Percentiles rank a stretch among this genome's conserved stretches.
phyloP scores from a whole-genome alignment of 2,797 vertebrate species.

The Pantherophis alleghaniensis region DNA sequence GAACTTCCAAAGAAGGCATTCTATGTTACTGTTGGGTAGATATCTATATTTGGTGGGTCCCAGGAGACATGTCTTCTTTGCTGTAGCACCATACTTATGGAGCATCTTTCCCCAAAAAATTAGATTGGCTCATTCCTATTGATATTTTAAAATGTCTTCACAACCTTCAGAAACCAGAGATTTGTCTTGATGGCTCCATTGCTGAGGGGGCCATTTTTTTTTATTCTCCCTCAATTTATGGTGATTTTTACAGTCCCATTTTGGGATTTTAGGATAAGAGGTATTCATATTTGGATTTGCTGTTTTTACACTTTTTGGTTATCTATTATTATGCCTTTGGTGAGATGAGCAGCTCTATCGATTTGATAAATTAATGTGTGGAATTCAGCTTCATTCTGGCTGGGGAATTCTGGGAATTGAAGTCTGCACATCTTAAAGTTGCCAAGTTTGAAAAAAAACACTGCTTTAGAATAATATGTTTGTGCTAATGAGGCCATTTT shows the following conservation, averaged over 20 bases:
- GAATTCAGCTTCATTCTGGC: background rate
- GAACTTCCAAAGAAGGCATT: too few species aligned
- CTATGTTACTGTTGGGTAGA: too few species aligned
- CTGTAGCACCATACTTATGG: too few species aligned
- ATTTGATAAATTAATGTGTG: background rate
- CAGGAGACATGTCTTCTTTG: too few species aligned
- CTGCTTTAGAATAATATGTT: background rate
- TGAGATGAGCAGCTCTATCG: background rate
- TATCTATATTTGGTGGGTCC: too few species aligned
- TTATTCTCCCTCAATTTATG: background rate
- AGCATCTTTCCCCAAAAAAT: background rate
- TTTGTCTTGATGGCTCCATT: background rate
- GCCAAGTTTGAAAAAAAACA: background rate
- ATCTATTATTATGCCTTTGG: background rate
- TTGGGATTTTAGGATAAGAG: background rate
- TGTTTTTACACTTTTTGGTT: background rate
- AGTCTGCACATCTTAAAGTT: background rate
- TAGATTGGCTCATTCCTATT: background rate
- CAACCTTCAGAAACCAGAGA: background rate
- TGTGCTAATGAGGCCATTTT: background rate
- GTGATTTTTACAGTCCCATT: background rate
- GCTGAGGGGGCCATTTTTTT: background rate
- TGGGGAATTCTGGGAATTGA: background rate
- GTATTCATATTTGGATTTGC: background rate
- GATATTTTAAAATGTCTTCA: background rate